phyloP scores from a whole-genome alignment of 2,888 invertebrate species.

The Arrhopalites spinosus region DNA sequence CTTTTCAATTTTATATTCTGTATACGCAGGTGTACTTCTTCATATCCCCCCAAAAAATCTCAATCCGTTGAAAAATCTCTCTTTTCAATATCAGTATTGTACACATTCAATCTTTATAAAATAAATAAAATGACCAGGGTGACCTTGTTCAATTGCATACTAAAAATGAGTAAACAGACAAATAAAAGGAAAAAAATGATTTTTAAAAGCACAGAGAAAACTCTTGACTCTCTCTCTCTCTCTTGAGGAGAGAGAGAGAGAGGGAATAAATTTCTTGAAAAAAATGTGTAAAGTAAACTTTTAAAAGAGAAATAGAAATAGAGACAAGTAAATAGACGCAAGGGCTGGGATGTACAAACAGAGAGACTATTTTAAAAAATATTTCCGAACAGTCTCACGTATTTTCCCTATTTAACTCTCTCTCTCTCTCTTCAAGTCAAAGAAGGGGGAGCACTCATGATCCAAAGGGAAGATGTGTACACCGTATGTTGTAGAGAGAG shows the following conservation, averaged over 20 bases:
- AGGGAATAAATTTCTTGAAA: neutral
- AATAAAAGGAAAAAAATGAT: neutral
- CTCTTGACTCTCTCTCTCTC: neutral
- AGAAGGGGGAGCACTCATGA: no score
- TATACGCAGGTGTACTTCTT: no score
- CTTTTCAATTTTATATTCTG: no score
- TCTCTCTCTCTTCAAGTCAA: neutral
- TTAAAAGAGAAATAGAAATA: no score
- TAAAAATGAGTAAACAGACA: neutral
- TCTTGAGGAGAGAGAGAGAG: neutral
- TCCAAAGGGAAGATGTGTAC: neutral
- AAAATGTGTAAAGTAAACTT: neutral
- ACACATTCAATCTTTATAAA: no score
- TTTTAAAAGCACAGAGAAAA: neutral
- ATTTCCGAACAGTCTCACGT: no score
- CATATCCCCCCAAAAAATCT: no score
- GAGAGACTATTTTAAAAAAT: no score
- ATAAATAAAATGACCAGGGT: no score
- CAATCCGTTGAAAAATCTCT: no score
- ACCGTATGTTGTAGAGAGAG: conserved; percentile 11
- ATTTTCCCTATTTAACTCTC: neutral
- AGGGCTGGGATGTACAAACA: neutral
- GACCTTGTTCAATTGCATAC: no score
- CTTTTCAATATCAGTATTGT: no score
- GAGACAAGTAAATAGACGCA: neutral